Evolutionary conservation across 2,888 invertebrate species (phyloP).

Genomic region (Synergus gifuensis): DNA sequence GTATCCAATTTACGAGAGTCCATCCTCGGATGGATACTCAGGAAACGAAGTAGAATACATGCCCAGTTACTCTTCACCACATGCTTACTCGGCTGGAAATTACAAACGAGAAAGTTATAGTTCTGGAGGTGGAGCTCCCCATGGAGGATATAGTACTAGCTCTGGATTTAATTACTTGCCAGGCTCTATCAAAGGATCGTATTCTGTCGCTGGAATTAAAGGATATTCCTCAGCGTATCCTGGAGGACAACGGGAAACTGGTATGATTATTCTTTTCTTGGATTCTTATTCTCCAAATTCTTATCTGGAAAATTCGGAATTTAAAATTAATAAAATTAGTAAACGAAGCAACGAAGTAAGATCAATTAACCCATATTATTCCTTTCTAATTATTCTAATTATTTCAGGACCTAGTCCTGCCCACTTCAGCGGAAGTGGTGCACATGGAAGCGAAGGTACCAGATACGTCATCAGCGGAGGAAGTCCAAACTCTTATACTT

Average conservation of each 20-base stretch:
- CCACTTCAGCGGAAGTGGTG: slow-evolving; percentile 45
- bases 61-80: slow-evolving; percentile 13
- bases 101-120: slow-evolving; percentile 35
- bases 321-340: background rate
- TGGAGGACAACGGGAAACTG: slow-evolving; percentile 8
- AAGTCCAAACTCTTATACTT: slow-evolving; percentile 34
- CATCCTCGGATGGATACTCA: slow-evolving; percentile 8
- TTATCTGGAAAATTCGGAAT: too few relatives aligned
- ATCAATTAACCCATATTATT: background rate
- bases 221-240: background rate
- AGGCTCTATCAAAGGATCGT: background rate
- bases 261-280: background rate
- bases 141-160: background rate
- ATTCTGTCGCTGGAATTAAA: slow-evolving; percentile 5
- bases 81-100: slow-evolving; percentile 10
- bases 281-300: background rate
- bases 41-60: slow-evolving; percentile 22
- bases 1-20: slow-evolving; percentile 31
- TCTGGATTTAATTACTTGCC: slow-evolving; percentile 27
- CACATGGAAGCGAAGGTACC: slow-evolving; percentile 49
- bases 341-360: background rate
- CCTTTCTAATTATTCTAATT: background rate
- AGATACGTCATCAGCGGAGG: slow-evolving; percentile 48
- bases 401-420: slow-evolving; percentile 42
- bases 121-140: background rate